A percentile compares a stretch with the other conserved stretches of the same genome.
phyloP scores from a whole-genome alignment of 2,113 vertebrate species.

The Hippopotamus amphibius region DNA sequence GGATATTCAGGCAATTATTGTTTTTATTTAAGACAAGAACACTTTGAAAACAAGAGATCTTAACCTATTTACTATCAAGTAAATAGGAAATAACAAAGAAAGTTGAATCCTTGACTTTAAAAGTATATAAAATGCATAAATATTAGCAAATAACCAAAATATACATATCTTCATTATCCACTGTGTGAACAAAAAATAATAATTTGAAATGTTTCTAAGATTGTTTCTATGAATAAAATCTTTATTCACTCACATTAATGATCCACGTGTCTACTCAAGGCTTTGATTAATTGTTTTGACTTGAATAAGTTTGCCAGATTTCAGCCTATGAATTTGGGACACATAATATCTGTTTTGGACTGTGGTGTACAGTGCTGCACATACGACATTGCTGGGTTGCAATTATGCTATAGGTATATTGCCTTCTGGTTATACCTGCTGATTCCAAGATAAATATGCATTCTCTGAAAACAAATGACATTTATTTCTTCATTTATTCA shows the following conservation, averaged over 20 bases:
- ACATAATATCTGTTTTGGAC: neutral
- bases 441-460: neutral
- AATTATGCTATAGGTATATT: neutral
- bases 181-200: neutral
- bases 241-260: neutral
- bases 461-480: neutral
- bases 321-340: neutral
- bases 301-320: neutral
- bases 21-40: conserved; percentile 31
- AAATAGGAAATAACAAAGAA: conserved; percentile 33
- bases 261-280: neutral
- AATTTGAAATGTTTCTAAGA: neutral
- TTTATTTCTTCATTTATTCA: conserved; percentile 1
- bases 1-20: neutral
- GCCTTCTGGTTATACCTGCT: neutral
- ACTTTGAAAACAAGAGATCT: conserved; percentile 15
- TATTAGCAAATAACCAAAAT: neutral
- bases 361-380: neutral
- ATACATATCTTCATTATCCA: neutral
- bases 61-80: neutral
- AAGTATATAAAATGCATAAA: neutral
- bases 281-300: neutral
- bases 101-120: neutral
- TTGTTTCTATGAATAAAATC: conserved; percentile 21
- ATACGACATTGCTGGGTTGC: neutral